A percentile compares a stretch with the other conserved stretches of the same genome.
These are phyloP conservation scores for Melanchra persicariae DNA, from an alignment of 2,888 invertebrate species.

Conservation along the genomic window DNA sequence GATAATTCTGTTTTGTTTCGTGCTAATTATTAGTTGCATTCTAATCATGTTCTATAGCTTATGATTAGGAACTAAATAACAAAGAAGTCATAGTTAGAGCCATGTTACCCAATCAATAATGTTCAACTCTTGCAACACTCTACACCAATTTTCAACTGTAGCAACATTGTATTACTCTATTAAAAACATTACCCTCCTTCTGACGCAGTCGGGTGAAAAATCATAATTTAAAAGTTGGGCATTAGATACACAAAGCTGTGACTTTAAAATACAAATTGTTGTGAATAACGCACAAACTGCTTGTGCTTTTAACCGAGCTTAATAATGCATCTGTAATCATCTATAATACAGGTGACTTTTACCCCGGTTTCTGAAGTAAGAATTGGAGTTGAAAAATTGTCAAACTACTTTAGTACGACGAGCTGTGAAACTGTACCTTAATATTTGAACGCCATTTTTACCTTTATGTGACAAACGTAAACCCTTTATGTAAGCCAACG, in stretches of 20 bases:
- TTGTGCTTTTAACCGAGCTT: constrained; percentile 52
- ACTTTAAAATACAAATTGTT: constrained; percentile 46
- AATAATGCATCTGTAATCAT: constrained; percentile 10
- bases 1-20: no score
- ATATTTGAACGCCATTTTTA: no score
- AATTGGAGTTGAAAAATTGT: background rate
- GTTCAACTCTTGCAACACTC: constrained; percentile 10
- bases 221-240: constrained; percentile 45
- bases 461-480: no score
- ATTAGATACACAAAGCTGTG: constrained; percentile 60
- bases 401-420: background rate
- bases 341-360: background rate
- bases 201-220: no score
- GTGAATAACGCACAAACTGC: constrained; percentile 44
- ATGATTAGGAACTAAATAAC: no score
- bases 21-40: no score
- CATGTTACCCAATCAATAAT: background rate
- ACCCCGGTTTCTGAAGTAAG: background rate
- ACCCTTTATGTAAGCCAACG: background rate
- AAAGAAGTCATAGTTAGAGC: no score
- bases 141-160: constrained; percentile 36
- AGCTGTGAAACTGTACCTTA: background rate
- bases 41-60: no score
- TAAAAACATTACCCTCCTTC: no score
- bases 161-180: constrained; percentile 34